These are phyloP conservation scores for Arnoldichthys spilopterus DNA, from an alignment of 2,797 vertebrate genomes.

Conservation along the genomic window DNA sequence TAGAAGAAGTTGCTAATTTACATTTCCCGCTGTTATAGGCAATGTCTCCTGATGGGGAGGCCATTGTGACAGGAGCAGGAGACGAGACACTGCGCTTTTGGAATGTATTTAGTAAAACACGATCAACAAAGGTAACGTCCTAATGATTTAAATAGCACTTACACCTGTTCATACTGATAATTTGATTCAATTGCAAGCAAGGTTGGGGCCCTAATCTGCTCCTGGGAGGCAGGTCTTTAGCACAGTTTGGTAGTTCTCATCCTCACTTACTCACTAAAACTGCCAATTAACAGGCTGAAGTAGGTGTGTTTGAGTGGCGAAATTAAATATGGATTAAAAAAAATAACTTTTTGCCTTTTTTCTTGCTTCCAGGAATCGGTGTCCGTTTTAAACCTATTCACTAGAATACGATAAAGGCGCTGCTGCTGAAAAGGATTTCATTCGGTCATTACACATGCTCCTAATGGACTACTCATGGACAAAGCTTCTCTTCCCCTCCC, in stretches of 20 bases:
- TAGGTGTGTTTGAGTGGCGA: too few species aligned
- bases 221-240: too few species aligned
- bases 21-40: conserved; percentile 75
- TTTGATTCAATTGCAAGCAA: too few species aligned
- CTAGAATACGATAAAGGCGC: conserved; percentile 78
- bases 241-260: too few species aligned
- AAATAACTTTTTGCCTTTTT: not conserved
- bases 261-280: too few species aligned
- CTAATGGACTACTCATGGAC: not conserved
- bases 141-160: not conserved
- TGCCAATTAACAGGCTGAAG: too few species aligned
- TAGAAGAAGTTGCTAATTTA: not conserved
- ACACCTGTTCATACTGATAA: not conserved
- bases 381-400: conserved; percentile 84
- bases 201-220: too few species aligned
- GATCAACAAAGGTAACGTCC: conserved; percentile 90
- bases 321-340: too few species aligned
- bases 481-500: conserved; percentile 13
- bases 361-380: conserved; percentile 82
- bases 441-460: not conserved
- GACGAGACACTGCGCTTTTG: conserved; percentile 97
- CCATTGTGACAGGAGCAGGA: conserved; percentile 96
- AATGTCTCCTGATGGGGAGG: conserved; percentile 98
- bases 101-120: conserved; percentile 99
- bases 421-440: not conserved